Evolutionary conservation across 2,797 vertebrate genomes (phyloP).

Genomic region (Enteromius mattozi): DNA sequence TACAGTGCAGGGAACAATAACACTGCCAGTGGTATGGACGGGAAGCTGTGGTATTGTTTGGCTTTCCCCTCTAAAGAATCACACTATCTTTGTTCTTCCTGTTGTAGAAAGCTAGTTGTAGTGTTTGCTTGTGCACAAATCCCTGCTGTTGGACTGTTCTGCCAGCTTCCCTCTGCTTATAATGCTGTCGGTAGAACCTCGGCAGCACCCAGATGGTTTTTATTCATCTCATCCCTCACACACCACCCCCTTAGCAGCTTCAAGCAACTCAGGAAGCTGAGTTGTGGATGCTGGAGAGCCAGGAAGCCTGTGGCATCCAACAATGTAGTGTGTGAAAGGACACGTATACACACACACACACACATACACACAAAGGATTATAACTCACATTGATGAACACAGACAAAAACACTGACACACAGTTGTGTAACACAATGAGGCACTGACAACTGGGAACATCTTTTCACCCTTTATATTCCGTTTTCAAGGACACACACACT

Average conservation of each 20-base stretch:
- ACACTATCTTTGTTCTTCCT: conserved; percentile 66
- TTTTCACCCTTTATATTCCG: background rate
- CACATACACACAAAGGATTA: background rate
- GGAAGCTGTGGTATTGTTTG: conserved; percentile 54
- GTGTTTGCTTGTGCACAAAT: conserved; percentile 68
- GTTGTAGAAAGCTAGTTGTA: conserved; percentile 61
- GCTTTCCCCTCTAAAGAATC: conserved; percentile 64
- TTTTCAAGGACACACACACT: conserved; percentile 14
- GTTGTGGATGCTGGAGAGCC: conserved; percentile 76
- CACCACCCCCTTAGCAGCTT: conserved; percentile 62
- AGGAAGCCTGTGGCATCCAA: conserved; percentile 74
- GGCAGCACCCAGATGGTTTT: conserved; percentile 82
- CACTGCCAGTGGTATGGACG: conserved; percentile 46
- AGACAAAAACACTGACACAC: conserved; percentile 31
- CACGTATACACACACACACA: conserved; percentile 55
- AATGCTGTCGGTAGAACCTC: conserved; percentile 64
- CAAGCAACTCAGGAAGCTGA: conserved; percentile 76
- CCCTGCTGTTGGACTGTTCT: conserved; percentile 70
- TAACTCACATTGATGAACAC: conserved; percentile 46
- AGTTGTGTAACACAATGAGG: conserved; percentile 42
- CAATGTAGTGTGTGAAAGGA: conserved; percentile 67
- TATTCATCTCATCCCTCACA: conserved; percentile 74
- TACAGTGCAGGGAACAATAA: conserved; percentile 34
- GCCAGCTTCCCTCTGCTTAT: conserved; percentile 63
- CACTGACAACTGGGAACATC: conserved; percentile 34